Base-by-base conservation (phyloP, 2,888 invertebrate genomes). In the Apotomis turbidana region DNA sequence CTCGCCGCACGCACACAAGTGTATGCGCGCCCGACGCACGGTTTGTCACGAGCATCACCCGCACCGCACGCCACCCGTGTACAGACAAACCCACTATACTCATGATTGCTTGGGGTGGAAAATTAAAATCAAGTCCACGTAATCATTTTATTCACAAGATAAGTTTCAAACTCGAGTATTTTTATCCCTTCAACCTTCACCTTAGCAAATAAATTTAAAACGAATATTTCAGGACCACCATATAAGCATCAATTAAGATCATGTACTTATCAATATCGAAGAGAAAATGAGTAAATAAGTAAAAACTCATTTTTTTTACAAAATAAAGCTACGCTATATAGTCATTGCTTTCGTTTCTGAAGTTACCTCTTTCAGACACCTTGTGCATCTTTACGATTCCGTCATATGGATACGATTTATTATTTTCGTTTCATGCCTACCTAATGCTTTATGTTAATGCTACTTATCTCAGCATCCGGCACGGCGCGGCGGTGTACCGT, bases 41-140 rank as follows among this genome's bases (percentile, higher is more conserved):
- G 73, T 77, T 75, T 76, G 78, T 76, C 74, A 74, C 75, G 55
- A 64, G 27, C 54, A 15, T 55, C 54, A 44, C 3, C 76, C 83
- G 76, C 82, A 80, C 81, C 80, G 76, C 76, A 77, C 74, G 8
- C 10, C 60, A 46, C 60, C 5, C 41, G 46, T 46, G 57, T 44
- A 49, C 64, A 27, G 27, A 2, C 27, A 27, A 27, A 64, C 54
- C 9, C 64, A 13, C 52, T 27, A 51, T 15, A 64, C 15, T 64
- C 63, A 51, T 63, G 54, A 49, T 49, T 13, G 27, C 61, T 52
- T 57, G 55, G 57, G 57, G 66, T 66, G 66, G 44, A 66, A 57
- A 66, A 66, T n/a, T 55, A 10, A 64, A 66, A 66, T 46, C 64
- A 55, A 51, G 46, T 27, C 51, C 41, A 13, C 15, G 49, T 36